Percentiles rank a stretch among this genome's conserved stretches.
Conservation (phyloP, 2,113 vertebrate species). For the Patagioenas fasciata region DNA sequence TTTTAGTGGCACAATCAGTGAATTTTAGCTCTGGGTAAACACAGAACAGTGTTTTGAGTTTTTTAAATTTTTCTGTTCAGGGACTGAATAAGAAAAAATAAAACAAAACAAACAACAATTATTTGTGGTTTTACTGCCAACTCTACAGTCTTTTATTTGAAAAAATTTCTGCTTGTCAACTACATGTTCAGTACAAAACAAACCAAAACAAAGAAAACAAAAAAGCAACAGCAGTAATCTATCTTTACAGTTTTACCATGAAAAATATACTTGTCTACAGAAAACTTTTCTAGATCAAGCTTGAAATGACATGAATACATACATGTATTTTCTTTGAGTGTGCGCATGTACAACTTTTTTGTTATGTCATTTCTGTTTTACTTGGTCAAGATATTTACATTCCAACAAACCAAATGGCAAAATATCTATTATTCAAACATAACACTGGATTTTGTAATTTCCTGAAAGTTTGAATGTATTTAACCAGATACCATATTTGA, state of each 20-base stretch:
- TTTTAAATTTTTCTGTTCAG: background rate
- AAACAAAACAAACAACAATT: background rate
- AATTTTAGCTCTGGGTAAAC: background rate
- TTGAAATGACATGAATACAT: background rate
- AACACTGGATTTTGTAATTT: background rate
- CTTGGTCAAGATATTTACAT: background rate
- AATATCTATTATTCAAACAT: background rate
- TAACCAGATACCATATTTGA: background rate
- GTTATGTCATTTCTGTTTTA: background rate
- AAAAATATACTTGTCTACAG: background rate
- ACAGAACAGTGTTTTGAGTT: background rate
- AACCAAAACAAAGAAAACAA: background rate
- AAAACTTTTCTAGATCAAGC: background rate
- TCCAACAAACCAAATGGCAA: background rate
- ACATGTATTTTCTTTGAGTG: background rate
- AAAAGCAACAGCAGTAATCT: background rate
- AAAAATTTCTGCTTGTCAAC: background rate
- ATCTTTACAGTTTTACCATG: background rate
- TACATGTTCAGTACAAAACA: background rate
- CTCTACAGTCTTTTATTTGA: background rate
- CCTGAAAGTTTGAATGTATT: background rate
- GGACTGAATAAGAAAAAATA: background rate
- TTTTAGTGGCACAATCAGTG: background rate
- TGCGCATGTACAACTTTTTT: background rate
- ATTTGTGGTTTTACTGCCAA: background rate